Evolutionary conservation across 2,797 vertebrate genomes (phyloP).

Genomic region (Rhynchonycteris naso): DNA sequence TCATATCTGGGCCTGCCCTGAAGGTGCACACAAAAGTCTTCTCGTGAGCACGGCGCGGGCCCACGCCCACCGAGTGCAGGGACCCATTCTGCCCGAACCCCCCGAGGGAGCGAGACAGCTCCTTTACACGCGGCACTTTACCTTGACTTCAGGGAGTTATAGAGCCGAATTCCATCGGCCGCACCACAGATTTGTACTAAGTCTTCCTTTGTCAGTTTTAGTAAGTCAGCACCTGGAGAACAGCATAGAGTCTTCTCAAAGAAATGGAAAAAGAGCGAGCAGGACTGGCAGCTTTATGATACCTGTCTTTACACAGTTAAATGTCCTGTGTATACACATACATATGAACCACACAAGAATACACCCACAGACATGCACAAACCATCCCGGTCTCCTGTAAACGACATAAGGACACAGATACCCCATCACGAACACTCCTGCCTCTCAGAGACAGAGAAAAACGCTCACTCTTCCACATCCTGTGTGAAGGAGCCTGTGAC

Average conservation of each 20-base stretch:
- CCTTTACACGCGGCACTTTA: slow-evolving; percentile 64
- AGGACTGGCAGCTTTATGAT: no score
- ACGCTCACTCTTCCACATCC: background rate
- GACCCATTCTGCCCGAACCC: slow-evolving; percentile 58
- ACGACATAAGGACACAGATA: background rate
- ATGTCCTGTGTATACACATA: background rate
- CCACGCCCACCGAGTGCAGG: slow-evolving; percentile 7
- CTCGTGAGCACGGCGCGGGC: slow-evolving; percentile 60
- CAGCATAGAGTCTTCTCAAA: background rate
- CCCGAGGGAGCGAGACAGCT: background rate
- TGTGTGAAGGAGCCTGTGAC: background rate
- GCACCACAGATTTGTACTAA: slow-evolving; percentile 96
- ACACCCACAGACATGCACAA: no score
- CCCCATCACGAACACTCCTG: background rate
- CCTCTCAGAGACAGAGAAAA: background rate
- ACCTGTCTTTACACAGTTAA: background rate
- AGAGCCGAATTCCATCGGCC: slow-evolving; percentile 96
- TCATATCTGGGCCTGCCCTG: slow-evolving; percentile 69
- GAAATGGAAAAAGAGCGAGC: background rate
- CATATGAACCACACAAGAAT: background rate
- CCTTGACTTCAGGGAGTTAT: slow-evolving; percentile 97
- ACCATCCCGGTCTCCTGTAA: background rate
- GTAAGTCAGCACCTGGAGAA: slow-evolving; percentile 94
- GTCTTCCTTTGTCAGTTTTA: slow-evolving; percentile 96
- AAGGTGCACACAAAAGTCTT: slow-evolving; percentile 67